These are phyloP conservation scores for Ficedula albicollis DNA, from an alignment of 2,797 vertebrate genomes.

Conservation along the genomic window DNA sequence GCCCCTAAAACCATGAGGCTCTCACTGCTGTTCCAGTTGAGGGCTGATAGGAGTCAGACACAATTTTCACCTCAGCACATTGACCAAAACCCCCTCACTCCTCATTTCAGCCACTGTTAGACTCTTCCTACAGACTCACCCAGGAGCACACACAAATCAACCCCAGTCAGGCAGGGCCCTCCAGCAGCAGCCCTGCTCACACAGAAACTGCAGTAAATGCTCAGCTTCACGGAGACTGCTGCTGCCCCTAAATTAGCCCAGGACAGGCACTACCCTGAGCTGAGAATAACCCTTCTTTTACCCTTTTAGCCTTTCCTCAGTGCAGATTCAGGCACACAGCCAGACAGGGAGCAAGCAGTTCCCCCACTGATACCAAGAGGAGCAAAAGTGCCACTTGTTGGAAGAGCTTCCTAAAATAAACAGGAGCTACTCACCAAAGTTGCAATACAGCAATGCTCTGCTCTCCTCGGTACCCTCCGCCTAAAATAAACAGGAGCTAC, in stretches of 20 bases:
- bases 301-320: neutral
- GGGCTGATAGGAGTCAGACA: neutral
- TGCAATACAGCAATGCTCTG: fast-evolving
- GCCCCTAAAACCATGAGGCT: fast-evolving
- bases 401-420: neutral
- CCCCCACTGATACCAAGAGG: neutral
- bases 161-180: neutral
- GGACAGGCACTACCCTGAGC: neutral
- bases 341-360: neutral
- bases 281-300: neutral
- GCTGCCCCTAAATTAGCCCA: neutral
- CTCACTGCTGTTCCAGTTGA: neutral
- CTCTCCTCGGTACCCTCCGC: too few species aligned
- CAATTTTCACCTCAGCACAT: neutral
- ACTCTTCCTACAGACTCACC: neutral
- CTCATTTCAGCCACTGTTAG: neutral
- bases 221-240: fast-evolving
- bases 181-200: neutral
- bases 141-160: neutral
- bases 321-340: neutral
- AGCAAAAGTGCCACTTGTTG: fast-evolving
- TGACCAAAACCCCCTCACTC: neutral
- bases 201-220: neutral
- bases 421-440: neutral
- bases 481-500: neutral